These are phyloP conservation scores for Aphelocoma coerulescens DNA, from an alignment of 2,113 vertebrate species.

Conservation along the genomic window DNA sequence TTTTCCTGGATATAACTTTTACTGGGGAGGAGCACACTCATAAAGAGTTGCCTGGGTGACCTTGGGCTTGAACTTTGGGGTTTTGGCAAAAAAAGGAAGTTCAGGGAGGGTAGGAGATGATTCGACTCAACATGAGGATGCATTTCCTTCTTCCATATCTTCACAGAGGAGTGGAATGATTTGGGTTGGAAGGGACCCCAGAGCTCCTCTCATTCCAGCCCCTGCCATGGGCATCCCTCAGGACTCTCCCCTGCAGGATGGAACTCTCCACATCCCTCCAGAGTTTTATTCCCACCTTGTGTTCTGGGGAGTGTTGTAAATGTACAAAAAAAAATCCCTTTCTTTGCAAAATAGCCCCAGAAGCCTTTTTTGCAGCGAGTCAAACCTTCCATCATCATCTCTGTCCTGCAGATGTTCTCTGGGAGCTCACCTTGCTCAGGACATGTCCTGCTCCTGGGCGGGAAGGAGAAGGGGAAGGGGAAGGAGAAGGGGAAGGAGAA, in stretches of 20 bases:
- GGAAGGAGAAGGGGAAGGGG: neutral
- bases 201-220: neutral
- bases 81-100: neutral
- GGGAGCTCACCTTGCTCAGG: neutral
- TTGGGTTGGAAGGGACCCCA: neutral
- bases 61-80: conserved; percentile 5
- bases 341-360: neutral
- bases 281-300: neutral
- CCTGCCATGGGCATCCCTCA: neutral
- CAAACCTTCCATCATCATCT: neutral
- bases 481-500: neutral
- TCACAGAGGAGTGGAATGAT: accelerated
- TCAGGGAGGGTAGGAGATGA: neutral
- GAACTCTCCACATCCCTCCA: neutral
- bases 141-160: neutral
- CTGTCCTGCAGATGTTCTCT: neutral
- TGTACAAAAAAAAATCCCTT: neutral
- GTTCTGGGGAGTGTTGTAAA: neutral
- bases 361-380: neutral
- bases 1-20: neutral
- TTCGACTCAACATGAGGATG: neutral
- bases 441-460: neutral
- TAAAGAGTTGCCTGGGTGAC: neutral
- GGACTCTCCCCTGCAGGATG: neutral
- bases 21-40: neutral